Percentiles rank a stretch among this genome's conserved stretches.
Conservation (phyloP, 2,113 vertebrate species). For the Pipa parva region DNA sequence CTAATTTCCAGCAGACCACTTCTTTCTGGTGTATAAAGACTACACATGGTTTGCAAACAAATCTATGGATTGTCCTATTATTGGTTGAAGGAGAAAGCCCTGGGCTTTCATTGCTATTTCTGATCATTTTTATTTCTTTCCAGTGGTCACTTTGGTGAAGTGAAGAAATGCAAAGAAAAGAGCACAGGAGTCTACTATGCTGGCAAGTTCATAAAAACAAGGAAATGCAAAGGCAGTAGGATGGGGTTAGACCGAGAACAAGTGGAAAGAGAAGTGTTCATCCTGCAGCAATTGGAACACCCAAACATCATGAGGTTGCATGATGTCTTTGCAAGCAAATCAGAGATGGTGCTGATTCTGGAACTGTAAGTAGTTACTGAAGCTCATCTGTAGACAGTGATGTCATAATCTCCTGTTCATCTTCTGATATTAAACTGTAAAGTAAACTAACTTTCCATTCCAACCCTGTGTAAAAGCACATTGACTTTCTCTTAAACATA, state of each 20-base stretch:
- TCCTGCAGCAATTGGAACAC: constrained; percentile 64
- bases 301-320: constrained; percentile 62
- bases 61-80: too few relatives aligned
- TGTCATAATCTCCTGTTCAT: too few relatives aligned
- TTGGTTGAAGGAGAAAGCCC: too few relatives aligned
- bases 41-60: too few relatives aligned
- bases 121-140: background rate
- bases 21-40: too few relatives aligned
- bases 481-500: too few relatives aligned
- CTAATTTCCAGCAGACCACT: too few relatives aligned
- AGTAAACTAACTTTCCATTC: too few relatives aligned
- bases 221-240: constrained; percentile 52
- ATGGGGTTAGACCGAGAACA: constrained; percentile 54
- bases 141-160: constrained; percentile 71
- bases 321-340: constrained; percentile 67
- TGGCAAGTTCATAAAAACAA: constrained; percentile 63
- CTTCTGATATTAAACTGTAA: too few relatives aligned
- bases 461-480: too few relatives aligned
- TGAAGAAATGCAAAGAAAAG: constrained; percentile 58
- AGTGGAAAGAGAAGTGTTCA: constrained; percentile 64
- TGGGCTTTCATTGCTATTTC: too few relatives aligned
- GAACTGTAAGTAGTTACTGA: constrained; percentile 68
- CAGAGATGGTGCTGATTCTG: constrained; percentile 69
- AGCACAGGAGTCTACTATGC: constrained; percentile 57
- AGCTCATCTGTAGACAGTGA: too few relatives aligned